A percentile compares a stretch with the other conserved stretches of the same genome.
phyloP scores from a whole-genome alignment of 2,888 invertebrate species.

The Kryphioiulus occultus region DNA sequence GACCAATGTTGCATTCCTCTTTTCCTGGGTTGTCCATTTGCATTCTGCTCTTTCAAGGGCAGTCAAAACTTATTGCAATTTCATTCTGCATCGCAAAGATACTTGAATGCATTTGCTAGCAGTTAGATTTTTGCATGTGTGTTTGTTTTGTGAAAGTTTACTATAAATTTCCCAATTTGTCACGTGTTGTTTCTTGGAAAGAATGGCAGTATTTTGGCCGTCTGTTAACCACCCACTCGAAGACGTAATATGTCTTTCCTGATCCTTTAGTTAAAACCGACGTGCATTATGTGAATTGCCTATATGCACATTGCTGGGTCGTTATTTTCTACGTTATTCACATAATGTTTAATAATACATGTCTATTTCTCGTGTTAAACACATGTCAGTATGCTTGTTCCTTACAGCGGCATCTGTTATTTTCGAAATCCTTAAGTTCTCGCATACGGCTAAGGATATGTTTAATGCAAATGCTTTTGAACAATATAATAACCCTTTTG shows the following conservation, averaged over 20 bases:
- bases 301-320: background rate
- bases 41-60: background rate
- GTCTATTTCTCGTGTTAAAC: too few species aligned
- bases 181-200: background rate
- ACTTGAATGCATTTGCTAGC: background rate
- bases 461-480: background rate
- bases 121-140: background rate
- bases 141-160: background rate
- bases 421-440: too few species aligned
- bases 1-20: background rate
- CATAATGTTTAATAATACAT: too few species aligned
- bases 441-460: too few species aligned
- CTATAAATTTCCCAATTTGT: background rate
- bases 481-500: background rate
- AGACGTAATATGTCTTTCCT: background rate
- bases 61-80: background rate
- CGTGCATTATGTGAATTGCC: background rate
- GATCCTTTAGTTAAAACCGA: background rate
- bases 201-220: background rate
- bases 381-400: too few species aligned
- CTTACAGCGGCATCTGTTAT: too few species aligned
- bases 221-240: background rate
- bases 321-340: too few species aligned
- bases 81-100: background rate
- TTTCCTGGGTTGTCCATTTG: background rate